A percentile compares a stretch with the other conserved stretches of the same genome.
phyloP scores from a whole-genome alignment of 2,888 invertebrate species.

The Apeira syringaria region DNA sequence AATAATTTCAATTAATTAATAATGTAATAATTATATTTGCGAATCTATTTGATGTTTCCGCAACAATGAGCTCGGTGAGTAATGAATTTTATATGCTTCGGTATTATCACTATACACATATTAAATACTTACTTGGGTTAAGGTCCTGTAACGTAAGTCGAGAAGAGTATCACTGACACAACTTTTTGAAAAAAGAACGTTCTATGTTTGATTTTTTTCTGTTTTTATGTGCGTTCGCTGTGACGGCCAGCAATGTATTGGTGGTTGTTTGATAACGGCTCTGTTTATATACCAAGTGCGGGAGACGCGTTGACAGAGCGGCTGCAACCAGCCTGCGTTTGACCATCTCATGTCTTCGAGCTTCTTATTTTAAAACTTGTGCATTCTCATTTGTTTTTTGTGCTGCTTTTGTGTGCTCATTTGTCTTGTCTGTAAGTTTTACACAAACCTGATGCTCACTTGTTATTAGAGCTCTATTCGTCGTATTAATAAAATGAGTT shows the following conservation, averaged over 20 bases:
- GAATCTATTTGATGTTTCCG: too few species aligned
- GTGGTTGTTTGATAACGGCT: constrained; percentile 62
- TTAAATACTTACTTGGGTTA: constrained; percentile 64
- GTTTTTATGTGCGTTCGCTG: constrained; percentile 62
- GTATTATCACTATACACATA: too few species aligned
- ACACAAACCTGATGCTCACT: constrained; percentile 1
- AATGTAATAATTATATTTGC: too few species aligned
- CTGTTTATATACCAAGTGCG: constrained; percentile 66
- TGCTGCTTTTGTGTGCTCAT: constrained; percentile 12
- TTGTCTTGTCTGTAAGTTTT: constrained; percentile 9
- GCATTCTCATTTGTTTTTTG: constrained; percentile 24
- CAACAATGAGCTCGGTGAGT: too few species aligned
- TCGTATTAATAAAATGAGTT: too few species aligned
- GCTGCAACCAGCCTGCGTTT: constrained; percentile 55
- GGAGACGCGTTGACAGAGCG: constrained; percentile 56
- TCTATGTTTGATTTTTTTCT: constrained; percentile 35
- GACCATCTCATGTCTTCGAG: constrained; percentile 48
- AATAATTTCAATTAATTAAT: too few species aligned
- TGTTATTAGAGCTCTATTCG: too few species aligned
- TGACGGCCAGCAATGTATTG: constrained; percentile 77
- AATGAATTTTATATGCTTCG: too few species aligned
- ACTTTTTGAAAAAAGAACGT: constrained; percentile 44
- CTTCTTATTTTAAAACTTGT: constrained; percentile 36
- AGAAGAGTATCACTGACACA: constrained; percentile 66
- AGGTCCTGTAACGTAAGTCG: constrained; percentile 59